Evolutionary conservation across 2,888 invertebrate species (phyloP).

Genomic region (Pyrrhia umbra): DNA sequence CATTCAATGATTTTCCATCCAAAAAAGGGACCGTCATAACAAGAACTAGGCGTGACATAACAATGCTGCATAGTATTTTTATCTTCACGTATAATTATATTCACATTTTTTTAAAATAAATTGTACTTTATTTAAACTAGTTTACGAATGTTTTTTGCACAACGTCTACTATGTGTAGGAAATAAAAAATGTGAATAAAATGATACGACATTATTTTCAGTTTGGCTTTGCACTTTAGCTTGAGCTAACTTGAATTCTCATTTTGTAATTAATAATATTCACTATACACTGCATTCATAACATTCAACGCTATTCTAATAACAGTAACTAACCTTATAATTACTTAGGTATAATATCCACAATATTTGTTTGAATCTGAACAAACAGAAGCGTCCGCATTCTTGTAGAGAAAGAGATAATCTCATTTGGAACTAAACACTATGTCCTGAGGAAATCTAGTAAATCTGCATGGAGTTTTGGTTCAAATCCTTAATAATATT

Average conservation of each 20-base stretch:
- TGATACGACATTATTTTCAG: conserved; percentile 50
- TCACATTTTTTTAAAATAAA: conserved; percentile 28
- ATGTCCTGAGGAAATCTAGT: neutral
- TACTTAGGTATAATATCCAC: neutral
- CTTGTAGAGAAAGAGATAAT: too few relatives aligned
- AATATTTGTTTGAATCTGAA: neutral
- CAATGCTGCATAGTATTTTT: conserved; percentile 50
- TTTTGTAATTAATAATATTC: conserved; percentile 57
- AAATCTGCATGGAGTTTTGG: neutral
- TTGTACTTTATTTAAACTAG: neutral
- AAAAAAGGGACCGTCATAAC: neutral
- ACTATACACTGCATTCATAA: conserved; percentile 43
- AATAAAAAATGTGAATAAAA: conserved; percentile 45
- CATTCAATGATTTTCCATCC: too few relatives aligned
- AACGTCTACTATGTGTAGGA: neutral
- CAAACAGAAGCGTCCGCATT: neutral
- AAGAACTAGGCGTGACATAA: conserved; percentile 45
- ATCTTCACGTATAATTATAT: conserved; percentile 49
- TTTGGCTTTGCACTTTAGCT: conserved; percentile 59
- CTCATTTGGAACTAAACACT: too few relatives aligned
- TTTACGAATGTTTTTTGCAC: neutral
- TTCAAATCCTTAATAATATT: neutral
- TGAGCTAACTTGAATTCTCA: conserved; percentile 47
- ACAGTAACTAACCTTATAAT: neutral
- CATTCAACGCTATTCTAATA: conserved; percentile 24